These are phyloP conservation scores for Ephestia elutella DNA, from an alignment of 1,140 invertebrate species.

Conservation along the genomic window DNA sequence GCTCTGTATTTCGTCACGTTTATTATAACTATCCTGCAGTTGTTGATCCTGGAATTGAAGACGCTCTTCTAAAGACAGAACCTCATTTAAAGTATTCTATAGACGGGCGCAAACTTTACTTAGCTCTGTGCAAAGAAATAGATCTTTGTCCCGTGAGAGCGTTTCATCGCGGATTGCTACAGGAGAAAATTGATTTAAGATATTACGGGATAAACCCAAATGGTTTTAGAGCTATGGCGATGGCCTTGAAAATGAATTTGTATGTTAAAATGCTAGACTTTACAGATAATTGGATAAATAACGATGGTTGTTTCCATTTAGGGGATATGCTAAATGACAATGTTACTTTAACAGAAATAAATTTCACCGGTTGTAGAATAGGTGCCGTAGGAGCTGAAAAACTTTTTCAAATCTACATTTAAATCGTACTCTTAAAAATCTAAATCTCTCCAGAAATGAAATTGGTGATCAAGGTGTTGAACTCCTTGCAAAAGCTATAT, in stretches of 20 bases:
- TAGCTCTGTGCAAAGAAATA: too few species aligned
- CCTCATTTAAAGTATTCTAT: too few species aligned
- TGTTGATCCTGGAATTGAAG: conserved; percentile 49
- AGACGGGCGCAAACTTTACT: too few species aligned
- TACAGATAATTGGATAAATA: conserved; percentile 45
- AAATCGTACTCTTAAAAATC: conserved; percentile 31
- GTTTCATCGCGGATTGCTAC: conserved; percentile 19
- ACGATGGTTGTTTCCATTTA: conserved; percentile 39
- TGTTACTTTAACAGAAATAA: conserved; percentile 36
- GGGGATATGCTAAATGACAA: conserved; percentile 42
- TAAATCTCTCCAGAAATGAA: conserved; percentile 43
- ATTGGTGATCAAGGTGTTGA: conserved; percentile 37
- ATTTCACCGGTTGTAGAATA: conserved; percentile 49
- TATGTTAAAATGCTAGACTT: conserved; percentile 37
- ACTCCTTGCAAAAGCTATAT: conserved; percentile 31
- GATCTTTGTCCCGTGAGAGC: too few species aligned
- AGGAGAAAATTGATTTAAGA: conserved; percentile 39
- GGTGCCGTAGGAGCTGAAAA: conserved; percentile 35
- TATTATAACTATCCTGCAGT: conserved; percentile 55
- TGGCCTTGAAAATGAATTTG: conserved; percentile 40
- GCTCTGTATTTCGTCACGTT: conserved; percentile 42
- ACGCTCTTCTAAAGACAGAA: conserved; percentile 29
- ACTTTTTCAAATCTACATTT: conserved; percentile 25
- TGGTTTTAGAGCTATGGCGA: conserved; percentile 39
- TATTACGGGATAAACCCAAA: conserved; percentile 49